Evolutionary conservation across 2,888 invertebrate genomes (phyloP).

Genomic region (Arrhopalites spinosus): DNA sequence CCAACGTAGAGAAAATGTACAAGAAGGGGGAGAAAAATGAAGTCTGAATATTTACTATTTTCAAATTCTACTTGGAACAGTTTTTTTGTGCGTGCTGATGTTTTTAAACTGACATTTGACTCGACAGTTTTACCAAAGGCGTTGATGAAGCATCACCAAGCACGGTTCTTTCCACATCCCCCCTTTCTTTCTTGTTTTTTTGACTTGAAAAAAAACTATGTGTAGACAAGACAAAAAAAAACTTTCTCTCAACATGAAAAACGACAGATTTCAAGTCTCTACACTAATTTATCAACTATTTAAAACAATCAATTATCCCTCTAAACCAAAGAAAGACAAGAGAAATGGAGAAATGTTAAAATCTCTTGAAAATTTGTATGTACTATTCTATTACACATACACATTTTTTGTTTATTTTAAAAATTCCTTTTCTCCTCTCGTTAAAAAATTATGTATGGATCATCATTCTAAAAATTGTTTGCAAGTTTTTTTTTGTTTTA

Average conservation of each 20-base stretch:
- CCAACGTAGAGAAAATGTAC: not conserved
- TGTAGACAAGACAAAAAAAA: too few relatives aligned
- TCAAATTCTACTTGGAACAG: not conserved
- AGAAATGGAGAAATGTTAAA: too few relatives aligned
- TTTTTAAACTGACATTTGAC: constrained; percentile 30
- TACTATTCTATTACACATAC: too few relatives aligned
- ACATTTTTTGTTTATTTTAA: too few relatives aligned
- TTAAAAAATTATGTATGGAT: too few relatives aligned
- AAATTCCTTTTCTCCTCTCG: too few relatives aligned
- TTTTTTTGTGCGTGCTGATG: not conserved
- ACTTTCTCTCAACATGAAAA: constrained; percentile 21
- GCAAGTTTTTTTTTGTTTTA: too few relatives aligned
- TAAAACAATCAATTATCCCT: constrained; percentile 23
- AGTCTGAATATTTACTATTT: constrained; percentile 30
- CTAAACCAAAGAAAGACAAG: too few relatives aligned
- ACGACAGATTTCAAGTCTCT: not conserved
- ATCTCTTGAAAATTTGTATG: too few relatives aligned
- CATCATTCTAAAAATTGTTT: too few relatives aligned
- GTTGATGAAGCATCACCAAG: constrained; percentile 22
- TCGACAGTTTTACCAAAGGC: not conserved
- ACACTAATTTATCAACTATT: constrained; percentile 1
- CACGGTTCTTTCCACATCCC: not conserved
- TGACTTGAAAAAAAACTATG: too few relatives aligned
- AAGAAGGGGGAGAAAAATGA: not conserved
- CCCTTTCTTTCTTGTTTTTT: too few relatives aligned